Evolutionary conservation across 2,113 vertebrate species (phyloP).

Genomic region (Dermatemys mawii): DNA sequence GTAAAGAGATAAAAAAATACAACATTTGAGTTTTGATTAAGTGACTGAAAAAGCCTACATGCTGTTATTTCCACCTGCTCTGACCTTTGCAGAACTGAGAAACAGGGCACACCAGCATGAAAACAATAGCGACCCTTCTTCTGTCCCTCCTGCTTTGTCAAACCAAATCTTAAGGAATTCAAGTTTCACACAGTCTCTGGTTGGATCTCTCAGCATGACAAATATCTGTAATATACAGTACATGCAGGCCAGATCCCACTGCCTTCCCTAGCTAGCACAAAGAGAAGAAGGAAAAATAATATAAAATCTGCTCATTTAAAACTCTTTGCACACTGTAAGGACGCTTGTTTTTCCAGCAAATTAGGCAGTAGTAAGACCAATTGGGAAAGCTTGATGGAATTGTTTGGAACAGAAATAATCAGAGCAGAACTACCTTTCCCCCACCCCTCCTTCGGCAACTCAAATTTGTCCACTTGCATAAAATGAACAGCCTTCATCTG

Average conservation of each 20-base stretch:
- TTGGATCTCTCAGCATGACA: slow-evolving; percentile 68
- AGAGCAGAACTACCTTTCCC: slow-evolving; percentile 47
- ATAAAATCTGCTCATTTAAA: slow-evolving; percentile 18
- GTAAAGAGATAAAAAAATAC: slow-evolving; percentile 64
- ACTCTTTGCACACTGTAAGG: slow-evolving; percentile 24
- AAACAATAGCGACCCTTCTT: slow-evolving; percentile 39
- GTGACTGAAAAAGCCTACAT: slow-evolving; percentile 59
- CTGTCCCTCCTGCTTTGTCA: slow-evolving; percentile 51
- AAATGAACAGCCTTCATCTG: slow-evolving; percentile 59
- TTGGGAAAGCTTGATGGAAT: slow-evolving; percentile 58
- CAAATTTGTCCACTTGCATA: slow-evolving; percentile 58
- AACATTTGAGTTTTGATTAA: slow-evolving; percentile 67
- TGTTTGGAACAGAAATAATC: slow-evolving; percentile 63
- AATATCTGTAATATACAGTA: slow-evolving; percentile 69
- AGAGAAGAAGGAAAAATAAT: not conserved
- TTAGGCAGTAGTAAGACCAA: slow-evolving; percentile 63
- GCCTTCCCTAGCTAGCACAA: slow-evolving; percentile 49
- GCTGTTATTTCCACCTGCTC: slow-evolving; percentile 53
- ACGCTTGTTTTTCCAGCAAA: slow-evolving; percentile 56
- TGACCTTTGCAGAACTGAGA: slow-evolving; percentile 62
- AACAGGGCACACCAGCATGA: slow-evolving; percentile 26
- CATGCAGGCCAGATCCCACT: slow-evolving; percentile 61
- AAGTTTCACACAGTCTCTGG: slow-evolving; percentile 39
- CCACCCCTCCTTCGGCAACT: slow-evolving; percentile 51
- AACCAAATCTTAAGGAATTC: slow-evolving; percentile 58